Evolutionary conservation across 2,797 vertebrate genomes (phyloP).

Genomic region (Austrolebias charrua): DNA sequence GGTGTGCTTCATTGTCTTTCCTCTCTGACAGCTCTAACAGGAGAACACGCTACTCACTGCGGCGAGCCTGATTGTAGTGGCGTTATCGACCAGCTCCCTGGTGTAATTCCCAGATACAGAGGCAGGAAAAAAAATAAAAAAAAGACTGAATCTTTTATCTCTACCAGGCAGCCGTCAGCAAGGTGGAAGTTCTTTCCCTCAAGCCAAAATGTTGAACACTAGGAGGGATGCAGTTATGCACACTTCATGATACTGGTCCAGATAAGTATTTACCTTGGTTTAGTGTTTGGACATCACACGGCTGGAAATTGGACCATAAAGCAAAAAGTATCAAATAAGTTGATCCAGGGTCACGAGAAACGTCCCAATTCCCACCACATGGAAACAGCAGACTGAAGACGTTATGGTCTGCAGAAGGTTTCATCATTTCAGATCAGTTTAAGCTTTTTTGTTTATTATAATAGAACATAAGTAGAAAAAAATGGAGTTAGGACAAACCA

Average conservation of each 20-base stretch:
- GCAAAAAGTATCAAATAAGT: constrained; percentile 16
- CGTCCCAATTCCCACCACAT: constrained; percentile 41
- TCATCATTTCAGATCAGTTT: not conserved
- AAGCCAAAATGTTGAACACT: constrained; percentile 64
- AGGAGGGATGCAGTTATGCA: constrained; percentile 37
- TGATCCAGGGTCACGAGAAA: constrained; percentile 26
- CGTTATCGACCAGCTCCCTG: constrained; percentile 79
- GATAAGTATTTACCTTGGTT: constrained; percentile 26
- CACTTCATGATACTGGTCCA: constrained; percentile 34
- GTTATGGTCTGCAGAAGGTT: not conserved
- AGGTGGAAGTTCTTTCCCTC: constrained; percentile 75
- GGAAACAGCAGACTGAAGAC: constrained; percentile 25
- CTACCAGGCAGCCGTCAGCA: constrained; percentile 68
- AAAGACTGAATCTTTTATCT: constrained; percentile 80
- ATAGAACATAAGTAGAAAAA: too few relatives aligned
- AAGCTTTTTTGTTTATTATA: too few relatives aligned
- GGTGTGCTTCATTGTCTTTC: constrained; percentile 78
- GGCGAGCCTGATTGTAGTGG: constrained; percentile 79
- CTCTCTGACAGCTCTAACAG: constrained; percentile 76
- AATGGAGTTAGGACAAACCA: not conserved
- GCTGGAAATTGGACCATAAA: constrained; percentile 16
- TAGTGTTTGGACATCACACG: constrained; percentile 21
- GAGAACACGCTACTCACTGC: constrained; percentile 77
- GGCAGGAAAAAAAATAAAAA: constrained; percentile 54
- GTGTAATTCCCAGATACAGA: constrained; percentile 74